Base-by-base conservation (phyloP, 1,140 invertebrate species). In the Trichoplusia ni region DNA sequence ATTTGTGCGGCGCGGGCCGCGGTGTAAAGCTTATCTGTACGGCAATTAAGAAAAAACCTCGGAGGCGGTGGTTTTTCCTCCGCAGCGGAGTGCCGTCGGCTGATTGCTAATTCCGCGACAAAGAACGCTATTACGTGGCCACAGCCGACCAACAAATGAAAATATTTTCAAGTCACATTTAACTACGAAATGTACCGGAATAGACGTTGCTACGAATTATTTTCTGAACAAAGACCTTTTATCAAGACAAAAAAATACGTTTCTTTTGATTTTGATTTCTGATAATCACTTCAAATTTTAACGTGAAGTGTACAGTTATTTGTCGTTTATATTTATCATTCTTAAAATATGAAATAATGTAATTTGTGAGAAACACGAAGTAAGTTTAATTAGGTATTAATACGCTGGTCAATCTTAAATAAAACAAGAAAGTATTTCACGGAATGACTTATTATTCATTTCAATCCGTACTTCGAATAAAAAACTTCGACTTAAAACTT, bases 61-160 rank as follows among this genome's bases (percentile, higher is more conserved):
- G 71, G 66, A 69, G 75, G 71, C 69, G 66, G 59, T 78, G 21
- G 42, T 82, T 82, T 77, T 72, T 38, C 61, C 59, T 35, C 53
- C 37, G 42, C 64, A 44, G 54, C 40, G 49, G 70, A 63, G 66
- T 47, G 71, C 58, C 71, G 67, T 42, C 69, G 68, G 64, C 75
- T 82, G 81, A 85, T 87, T 87, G 75, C 79, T 83, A 88, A 88
- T 86, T 82, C 70, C 74, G 68, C 77, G 77, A 83, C 85, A 86
- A 86, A 83, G 77, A 77, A 77, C 69, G 61, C 76, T 67, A 75
- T 82, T 84, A 79, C 64, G 51, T 71, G 69, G 56, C 67, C 67
- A 56, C 75, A 60, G 69, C 67, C 59, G 71, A 51, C 47, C 61
- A 59, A 70, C 71, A 69, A 74, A 81, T 75, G 65, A 77, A 79